phyloP scores from a whole-genome alignment of 2,888 invertebrate species.

The Hirtodrosophila trivittata region DNA sequence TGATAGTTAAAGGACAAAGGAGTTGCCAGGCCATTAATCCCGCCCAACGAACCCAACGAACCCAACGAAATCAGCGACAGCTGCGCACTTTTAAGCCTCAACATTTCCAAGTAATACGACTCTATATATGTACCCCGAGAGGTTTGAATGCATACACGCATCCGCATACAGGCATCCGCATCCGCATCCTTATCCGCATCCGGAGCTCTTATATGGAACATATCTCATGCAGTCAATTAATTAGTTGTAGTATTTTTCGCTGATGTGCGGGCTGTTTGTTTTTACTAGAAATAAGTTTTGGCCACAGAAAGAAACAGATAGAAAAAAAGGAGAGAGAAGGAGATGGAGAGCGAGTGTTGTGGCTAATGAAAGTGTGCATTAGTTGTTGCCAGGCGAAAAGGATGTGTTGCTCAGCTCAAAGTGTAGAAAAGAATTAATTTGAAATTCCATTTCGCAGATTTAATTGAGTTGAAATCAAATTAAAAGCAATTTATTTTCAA shows the following conservation, averaged over 20 bases:
- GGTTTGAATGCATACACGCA: no score
- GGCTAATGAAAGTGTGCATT: conserved; percentile 43
- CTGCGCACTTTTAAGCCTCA: conserved; percentile 36
- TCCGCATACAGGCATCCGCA: conserved; percentile 1
- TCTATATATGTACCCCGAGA: no score
- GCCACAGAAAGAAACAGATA: background rate
- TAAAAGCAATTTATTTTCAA: conserved; percentile 83
- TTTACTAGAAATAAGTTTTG: background rate
- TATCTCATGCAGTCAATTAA: conserved; percentile 33
- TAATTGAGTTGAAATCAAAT: conserved; percentile 84
- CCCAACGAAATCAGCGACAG: conserved; percentile 35
- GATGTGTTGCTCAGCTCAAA: conserved; percentile 23
- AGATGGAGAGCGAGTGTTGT: conserved; percentile 6
- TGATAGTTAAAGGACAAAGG: conserved; percentile 2
- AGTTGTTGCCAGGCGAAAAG: conserved; percentile 22
- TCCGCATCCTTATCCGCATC: conserved; percentile 2
- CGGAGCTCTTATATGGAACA: background rate
- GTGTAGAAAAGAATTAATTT: conserved; percentile 77
- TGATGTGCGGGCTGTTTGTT: conserved; percentile 1
- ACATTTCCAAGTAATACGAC: no score
- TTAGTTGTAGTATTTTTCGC: conserved; percentile 27
- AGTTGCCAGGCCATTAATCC: conserved; percentile 21
- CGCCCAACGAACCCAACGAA: no score
- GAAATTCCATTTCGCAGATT: conserved; percentile 83
- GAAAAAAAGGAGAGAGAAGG: conserved; percentile 1